These are phyloP conservation scores for Coptotermes formosanus DNA, from an alignment of 1,140 invertebrate genomes.

Conservation along the genomic window DNA sequence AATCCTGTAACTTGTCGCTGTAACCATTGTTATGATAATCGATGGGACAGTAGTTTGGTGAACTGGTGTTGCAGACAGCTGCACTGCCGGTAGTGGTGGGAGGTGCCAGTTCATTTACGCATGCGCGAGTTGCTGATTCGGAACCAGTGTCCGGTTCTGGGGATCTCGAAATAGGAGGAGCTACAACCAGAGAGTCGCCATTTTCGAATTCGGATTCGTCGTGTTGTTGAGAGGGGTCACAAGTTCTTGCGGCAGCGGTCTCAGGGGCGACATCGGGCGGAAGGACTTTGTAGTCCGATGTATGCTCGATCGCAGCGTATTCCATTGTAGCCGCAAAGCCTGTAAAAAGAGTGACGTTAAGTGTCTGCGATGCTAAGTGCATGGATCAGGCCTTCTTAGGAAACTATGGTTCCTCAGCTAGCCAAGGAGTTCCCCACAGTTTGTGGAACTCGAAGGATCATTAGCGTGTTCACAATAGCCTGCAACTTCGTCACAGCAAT, in stretches of 20 bases:
- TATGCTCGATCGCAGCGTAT: not conserved
- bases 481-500: too few relatives aligned
- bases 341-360: not conserved
- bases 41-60: not conserved
- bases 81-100: not conserved
- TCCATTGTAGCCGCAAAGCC: not conserved
- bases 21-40: not conserved
- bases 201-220: slow-evolving; percentile 10
- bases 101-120: not conserved
- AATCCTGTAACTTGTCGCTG: not conserved
- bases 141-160: not conserved
- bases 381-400: too few relatives aligned
- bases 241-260: not conserved
- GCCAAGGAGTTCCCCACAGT: too few relatives aligned
- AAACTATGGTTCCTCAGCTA: too few relatives aligned
- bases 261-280: not conserved
- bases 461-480: too few relatives aligned
- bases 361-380: not conserved
- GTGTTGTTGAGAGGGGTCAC: not conserved
- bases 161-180: not conserved
- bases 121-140: not conserved
- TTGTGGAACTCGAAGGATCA: too few relatives aligned
- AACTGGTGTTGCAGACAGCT: too few relatives aligned
- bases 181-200: not conserved
- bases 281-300: not conserved